Evolutionary conservation across 1,140 invertebrate species (phyloP).

Genomic region (Geopemphigus sp.): DNA sequence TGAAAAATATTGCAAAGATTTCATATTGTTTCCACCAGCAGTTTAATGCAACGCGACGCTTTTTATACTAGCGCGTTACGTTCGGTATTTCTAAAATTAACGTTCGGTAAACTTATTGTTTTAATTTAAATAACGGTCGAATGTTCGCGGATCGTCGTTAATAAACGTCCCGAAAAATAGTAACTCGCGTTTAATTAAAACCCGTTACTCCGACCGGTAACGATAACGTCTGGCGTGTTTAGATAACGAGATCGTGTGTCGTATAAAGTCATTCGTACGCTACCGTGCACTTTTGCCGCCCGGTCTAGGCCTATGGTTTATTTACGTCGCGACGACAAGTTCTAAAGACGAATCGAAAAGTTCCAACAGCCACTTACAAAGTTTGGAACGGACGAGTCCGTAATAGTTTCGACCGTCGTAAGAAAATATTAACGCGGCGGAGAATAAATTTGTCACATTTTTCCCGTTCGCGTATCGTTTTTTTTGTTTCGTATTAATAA

Average conservation of each 20-base stretch:
- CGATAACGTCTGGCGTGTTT: too few species aligned
- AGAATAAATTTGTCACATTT: constrained; percentile 3
- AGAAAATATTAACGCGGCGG: background rate
- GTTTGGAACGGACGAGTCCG: constrained; percentile 17
- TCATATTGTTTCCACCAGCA: too few species aligned
- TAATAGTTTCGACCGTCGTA: constrained; percentile 7
- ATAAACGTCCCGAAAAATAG: too few species aligned
- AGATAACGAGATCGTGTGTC: background rate
- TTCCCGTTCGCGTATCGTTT: background rate
- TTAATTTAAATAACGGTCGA: too few species aligned
- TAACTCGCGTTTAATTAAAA: too few species aligned
- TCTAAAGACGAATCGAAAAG: constrained; percentile 16
- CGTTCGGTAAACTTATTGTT: background rate
- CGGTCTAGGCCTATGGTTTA: background rate
- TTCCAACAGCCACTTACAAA: constrained; percentile 24
- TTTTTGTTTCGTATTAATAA: background rate
- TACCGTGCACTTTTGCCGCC: background rate
- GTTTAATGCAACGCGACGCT: too few species aligned
- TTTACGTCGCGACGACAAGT: background rate
- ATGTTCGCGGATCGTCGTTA: too few species aligned
- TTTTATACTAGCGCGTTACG: too few species aligned
- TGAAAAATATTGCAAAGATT: too few species aligned
- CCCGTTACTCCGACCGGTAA: too few species aligned
- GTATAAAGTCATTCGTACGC: background rate
- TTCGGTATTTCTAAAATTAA: too few species aligned